phyloP scores from a whole-genome alignment of 2,888 invertebrate genomes.

The Agriopis leucophaearia region DNA sequence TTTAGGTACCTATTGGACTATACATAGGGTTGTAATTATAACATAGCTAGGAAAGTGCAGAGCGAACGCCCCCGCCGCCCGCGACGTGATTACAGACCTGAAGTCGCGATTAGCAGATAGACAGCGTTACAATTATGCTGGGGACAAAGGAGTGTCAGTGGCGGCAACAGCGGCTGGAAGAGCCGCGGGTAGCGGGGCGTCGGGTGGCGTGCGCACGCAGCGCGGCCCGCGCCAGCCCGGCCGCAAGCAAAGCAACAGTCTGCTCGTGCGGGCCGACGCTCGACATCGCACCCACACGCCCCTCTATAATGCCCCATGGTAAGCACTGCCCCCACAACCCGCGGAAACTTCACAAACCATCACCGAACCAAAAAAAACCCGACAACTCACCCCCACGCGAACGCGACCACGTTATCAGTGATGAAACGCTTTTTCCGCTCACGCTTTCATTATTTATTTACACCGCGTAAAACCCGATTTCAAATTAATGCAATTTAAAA shows the following conservation, averaged over 20 bases:
- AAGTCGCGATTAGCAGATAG: constrained; percentile 54
- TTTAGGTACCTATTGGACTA: neutral
- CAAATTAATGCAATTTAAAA: constrained; percentile 51
- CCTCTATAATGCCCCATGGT: constrained; percentile 79
- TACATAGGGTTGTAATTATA: neutral
- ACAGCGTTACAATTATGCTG: constrained; percentile 68
- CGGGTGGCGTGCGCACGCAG: constrained; percentile 73
- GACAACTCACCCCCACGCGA: neutral
- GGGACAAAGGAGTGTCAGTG: constrained; percentile 70
- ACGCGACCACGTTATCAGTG: constrained; percentile 66
- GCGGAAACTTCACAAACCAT: constrained; percentile 49
- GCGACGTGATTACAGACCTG: constrained; percentile 44
- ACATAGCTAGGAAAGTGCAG: constrained; percentile 8
- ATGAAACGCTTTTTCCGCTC: constrained; percentile 55
- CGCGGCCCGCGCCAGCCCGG: constrained; percentile 48
- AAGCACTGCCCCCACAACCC: constrained; percentile 65
- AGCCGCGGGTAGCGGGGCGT: constrained; percentile 41
- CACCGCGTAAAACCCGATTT: constrained; percentile 55
- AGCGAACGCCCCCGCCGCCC: constrained; percentile 37
- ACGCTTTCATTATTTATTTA: constrained; percentile 77
- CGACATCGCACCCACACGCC: constrained; percentile 66
- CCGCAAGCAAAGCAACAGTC: constrained; percentile 84
- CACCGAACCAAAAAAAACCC: constrained; percentile 14
- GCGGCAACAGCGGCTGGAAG: constrained; percentile 15
- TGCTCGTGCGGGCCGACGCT: constrained; percentile 79